A percentile compares a stretch with the other conserved stretches of the same genome.
These are phyloP conservation scores for Zygaena filipendulae DNA, from an alignment of 2,888 invertebrate genomes.

Conservation along the genomic window DNA sequence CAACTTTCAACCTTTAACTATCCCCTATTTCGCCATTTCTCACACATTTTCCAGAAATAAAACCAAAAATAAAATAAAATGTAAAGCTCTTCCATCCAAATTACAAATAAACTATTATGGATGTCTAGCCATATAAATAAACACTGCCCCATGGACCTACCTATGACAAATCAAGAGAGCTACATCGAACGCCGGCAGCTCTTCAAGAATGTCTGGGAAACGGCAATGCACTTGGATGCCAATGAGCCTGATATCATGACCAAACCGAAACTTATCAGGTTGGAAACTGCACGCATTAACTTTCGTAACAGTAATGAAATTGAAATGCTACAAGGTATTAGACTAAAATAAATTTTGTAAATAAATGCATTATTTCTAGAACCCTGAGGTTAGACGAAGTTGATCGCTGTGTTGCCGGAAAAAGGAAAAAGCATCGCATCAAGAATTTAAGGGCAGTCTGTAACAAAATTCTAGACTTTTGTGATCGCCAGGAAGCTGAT, in stretches of 20 bases:
- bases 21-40: too few species aligned
- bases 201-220: constrained; percentile 50
- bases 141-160: constrained; percentile 24
- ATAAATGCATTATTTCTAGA: constrained; percentile 24
- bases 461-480: constrained; percentile 44
- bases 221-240: constrained; percentile 31
- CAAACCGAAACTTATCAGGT: constrained; percentile 53
- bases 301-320: too few species aligned
- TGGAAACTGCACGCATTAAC: too few species aligned
- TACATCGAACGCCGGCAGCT: constrained; percentile 40
- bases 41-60: too few species aligned
- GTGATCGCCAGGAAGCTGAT: constrained; percentile 43
- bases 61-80: too few species aligned
- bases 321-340: too few species aligned
- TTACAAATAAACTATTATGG: too few species aligned
- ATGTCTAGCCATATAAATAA: too few species aligned
- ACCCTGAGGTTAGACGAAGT: constrained; percentile 37
- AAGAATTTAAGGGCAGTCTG: constrained; percentile 42
- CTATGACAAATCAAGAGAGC: constrained; percentile 36
- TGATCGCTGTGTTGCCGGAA: constrained; percentile 28
- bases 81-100: too few species aligned
- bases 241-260: constrained; percentile 29
- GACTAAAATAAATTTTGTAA: not conserved
- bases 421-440: constrained; percentile 38
- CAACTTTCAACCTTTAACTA: too few species aligned